Percentiles rank a stretch among this genome's conserved stretches.
Evolutionary conservation across 1,140 invertebrate species (phyloP).

Genomic region (Nasonia giraulti): DNA sequence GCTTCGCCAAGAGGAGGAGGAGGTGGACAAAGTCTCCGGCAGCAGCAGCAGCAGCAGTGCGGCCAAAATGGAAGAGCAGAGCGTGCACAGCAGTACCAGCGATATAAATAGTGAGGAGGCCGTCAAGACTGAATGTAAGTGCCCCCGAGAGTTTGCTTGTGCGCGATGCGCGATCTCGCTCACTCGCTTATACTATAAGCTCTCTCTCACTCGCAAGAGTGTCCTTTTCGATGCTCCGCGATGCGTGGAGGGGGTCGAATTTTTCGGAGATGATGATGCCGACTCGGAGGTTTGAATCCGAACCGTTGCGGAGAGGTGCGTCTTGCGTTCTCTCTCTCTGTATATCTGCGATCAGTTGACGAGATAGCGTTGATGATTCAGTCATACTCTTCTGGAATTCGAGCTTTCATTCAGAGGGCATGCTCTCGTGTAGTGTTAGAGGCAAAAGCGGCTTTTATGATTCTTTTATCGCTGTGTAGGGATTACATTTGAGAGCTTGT

Average conservation of each 20-base stretch:
- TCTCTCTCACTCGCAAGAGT: neutral
- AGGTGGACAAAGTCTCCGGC: slow-evolving; percentile 33
- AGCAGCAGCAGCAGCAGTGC: slow-evolving; percentile 2
- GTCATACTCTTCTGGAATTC: neutral
- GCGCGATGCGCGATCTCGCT: neutral
- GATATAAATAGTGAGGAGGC: slow-evolving; percentile 75
- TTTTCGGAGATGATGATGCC: slow-evolving; percentile 2
- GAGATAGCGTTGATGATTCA: neutral
- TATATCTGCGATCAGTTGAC: neutral
- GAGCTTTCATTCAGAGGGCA: neutral
- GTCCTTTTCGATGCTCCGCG: neutral
- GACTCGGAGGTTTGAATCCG: neutral
- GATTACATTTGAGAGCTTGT: neutral
- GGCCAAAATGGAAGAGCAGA: slow-evolving; percentile 74
- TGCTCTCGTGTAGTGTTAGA: neutral
- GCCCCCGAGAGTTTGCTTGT: slow-evolving; percentile 17
- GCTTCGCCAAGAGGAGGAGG: neutral
- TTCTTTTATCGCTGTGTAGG: neutral
- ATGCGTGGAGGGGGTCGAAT: neutral
- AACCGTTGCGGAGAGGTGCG: neutral
- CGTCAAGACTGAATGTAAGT: slow-evolving; percentile 69
- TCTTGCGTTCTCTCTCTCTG: neutral
- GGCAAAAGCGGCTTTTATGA: neutral
- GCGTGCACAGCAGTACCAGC: slow-evolving; percentile 72
- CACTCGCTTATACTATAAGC: neutral